Conservation (phyloP, 2,797 vertebrate genomes). For the Argyrosomus regius region DNA sequence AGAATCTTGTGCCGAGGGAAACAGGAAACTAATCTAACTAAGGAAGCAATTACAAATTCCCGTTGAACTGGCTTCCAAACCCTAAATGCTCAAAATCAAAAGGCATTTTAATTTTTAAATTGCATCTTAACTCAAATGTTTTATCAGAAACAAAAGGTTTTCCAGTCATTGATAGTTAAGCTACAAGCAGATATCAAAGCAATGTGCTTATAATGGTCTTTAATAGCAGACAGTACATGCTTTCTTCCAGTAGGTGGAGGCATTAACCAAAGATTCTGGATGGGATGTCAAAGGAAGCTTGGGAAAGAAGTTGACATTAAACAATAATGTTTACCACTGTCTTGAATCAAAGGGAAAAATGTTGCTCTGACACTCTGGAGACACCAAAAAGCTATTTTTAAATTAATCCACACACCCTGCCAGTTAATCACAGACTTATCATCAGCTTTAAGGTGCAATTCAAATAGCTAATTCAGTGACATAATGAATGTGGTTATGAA, state of each 20-base stretch:
- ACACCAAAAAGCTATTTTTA: slow-evolving; percentile 1
- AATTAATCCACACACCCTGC: not conserved
- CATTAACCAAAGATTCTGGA: slow-evolving; percentile 60
- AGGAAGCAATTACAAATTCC: too few species aligned
- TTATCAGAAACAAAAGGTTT: not conserved
- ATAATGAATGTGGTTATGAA: slow-evolving; percentile 25
- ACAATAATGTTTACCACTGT: not conserved
- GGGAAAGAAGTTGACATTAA: not conserved
- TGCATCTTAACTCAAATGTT: not conserved
- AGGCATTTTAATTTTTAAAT: too few species aligned
- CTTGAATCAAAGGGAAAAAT: slow-evolving; percentile 1
- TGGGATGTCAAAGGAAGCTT: not conserved
- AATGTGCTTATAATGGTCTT: not conserved
- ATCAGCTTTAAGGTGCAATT: not conserved
- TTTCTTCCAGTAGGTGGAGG: slow-evolving; percentile 72
- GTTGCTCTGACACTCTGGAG: slow-evolving; percentile 7
- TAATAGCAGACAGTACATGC: slow-evolving; percentile 10
- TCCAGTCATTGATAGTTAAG: not conserved
- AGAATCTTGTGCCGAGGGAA: too few species aligned
- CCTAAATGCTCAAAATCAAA: too few species aligned
- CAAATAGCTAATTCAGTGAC: slow-evolving; percentile 14
- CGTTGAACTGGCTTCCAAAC: too few species aligned
- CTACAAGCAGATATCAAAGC: not conserved
- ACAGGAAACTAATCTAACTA: too few species aligned
- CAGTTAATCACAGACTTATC: slow-evolving; percentile 23